phyloP scores from a whole-genome alignment of 2,797 vertebrate genomes.

The Chaetodon trifasciatus region DNA sequence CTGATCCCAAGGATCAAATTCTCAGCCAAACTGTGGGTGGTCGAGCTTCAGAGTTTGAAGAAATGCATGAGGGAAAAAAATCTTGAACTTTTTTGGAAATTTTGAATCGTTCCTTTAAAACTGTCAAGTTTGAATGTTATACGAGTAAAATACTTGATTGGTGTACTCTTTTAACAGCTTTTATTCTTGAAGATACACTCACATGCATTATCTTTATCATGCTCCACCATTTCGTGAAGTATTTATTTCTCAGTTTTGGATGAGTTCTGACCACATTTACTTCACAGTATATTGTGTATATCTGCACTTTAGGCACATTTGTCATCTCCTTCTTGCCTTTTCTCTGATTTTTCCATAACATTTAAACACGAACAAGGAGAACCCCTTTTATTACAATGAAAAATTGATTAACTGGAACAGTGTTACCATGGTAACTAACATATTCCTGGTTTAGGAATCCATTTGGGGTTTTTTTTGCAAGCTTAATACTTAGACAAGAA shows the following conservation, averaged over 20 bases:
- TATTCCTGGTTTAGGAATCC: neutral
- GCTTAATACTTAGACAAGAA: neutral
- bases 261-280: neutral
- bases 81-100: no score
- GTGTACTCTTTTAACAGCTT: neutral
- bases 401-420: neutral
- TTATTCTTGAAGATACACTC: neutral
- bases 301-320: neutral
- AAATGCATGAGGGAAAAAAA: no score
- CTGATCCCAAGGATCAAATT: no score
- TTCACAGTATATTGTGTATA: neutral
- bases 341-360: neutral
- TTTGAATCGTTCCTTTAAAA: neutral
- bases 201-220: no score
- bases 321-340: neutral
- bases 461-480: neutral
- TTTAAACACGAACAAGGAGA: neutral
- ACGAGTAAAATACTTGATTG: no score
- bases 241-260: neutral
- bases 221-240: neutral
- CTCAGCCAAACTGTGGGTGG: no score
- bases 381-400: neutral
- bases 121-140: neutral
- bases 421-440: conserved; percentile 21
- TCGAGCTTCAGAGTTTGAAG: no score